Evolutionary conservation across 2,888 invertebrate species (phyloP), one percentile per base, ranked within the genome.

Genomic region (Oscheius onirici): DNA sequence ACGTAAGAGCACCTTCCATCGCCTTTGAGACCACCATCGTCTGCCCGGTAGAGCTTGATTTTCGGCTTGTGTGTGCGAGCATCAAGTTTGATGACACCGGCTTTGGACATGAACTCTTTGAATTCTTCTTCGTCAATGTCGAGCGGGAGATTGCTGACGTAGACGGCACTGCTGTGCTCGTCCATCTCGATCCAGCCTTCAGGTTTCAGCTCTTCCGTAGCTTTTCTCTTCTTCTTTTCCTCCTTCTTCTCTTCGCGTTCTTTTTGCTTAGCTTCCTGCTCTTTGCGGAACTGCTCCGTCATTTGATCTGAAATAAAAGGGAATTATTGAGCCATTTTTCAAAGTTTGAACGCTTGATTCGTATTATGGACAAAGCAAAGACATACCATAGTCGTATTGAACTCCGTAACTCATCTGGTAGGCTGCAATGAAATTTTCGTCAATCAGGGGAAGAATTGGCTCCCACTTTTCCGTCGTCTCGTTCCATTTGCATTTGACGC

Each of bases 371-470:
- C 40, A 41, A 17, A 20, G 3, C 22, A 44, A 46, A 46, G 46
- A 63, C 40, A 40, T 34, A 77, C 71, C 77, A 54, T 81, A 74
- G 43, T 76, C 80, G 51, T 80, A 78, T 20, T 72, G 63, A 10
- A 77, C 79, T 6, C 90, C 90, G 89, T 97, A 97, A 86, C 91
- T 94, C 92, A 97, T 93, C 46, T 97, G 96, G 90, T 99, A 99
- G 70, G 91, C 91, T 0, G 97, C 97, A 90, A 97, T 91, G 87
- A 97, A 97, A 84, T 97, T 95, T 85, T 95, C 95, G 90, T 96
- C 95, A 75, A 97, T 92, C 28, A 60, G 66, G 2, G 26, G n/a
- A 11, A 26, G n/a, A 17, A 49, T 15, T 0, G 97, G 97, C 89
- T 97, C 93, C 96, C 97, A 99, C 3, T 95, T 96, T 86, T 92